These are phyloP conservation scores for Drosophila bocki DNA, from an alignment of 1,140 invertebrate genomes.

Conservation along the genomic window DNA sequence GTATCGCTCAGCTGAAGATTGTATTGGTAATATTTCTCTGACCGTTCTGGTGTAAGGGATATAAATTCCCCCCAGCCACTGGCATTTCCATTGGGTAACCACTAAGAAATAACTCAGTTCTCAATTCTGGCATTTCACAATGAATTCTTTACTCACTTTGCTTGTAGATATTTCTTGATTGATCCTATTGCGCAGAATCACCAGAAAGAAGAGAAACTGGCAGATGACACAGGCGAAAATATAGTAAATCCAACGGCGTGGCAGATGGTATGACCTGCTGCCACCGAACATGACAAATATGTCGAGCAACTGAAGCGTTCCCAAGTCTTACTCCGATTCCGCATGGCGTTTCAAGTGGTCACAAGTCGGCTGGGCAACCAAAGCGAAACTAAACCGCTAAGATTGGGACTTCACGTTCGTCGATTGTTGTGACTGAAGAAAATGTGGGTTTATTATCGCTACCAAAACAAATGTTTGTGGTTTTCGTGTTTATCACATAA, in stretches of 20 bases:
- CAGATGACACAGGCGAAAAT: slow-evolving; percentile 18
- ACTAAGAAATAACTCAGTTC: background rate
- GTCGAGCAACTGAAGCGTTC: slow-evolving; percentile 20
- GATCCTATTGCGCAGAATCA: background rate
- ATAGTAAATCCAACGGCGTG: slow-evolving; percentile 19
- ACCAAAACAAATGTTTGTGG: background rate
- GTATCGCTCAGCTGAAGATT: slow-evolving; percentile 55
- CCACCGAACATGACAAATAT: slow-evolving; percentile 43
- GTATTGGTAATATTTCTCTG: slow-evolving; percentile 47
- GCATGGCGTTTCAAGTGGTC: slow-evolving; percentile 8
- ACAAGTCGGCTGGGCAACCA: slow-evolving; percentile 6
- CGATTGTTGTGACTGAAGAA: slow-evolving; percentile 1
- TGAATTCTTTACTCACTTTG: slow-evolving; percentile 16
- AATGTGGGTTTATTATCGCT: slow-evolving; percentile 2
- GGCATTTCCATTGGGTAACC: background rate
- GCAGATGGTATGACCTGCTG: background rate
- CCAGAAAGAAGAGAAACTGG: slow-evolving; percentile 27
- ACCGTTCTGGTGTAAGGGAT: slow-evolving; percentile 10
- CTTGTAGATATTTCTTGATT: background rate
- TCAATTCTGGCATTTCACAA: too few species aligned
- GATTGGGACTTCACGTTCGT: slow-evolving; percentile 18
- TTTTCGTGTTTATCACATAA: slow-evolving; percentile 11
- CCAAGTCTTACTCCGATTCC: background rate
- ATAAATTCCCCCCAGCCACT: slow-evolving; percentile 39
- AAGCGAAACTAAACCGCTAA: slow-evolving; percentile 33